phyloP scores from a whole-genome alignment of 2,888 invertebrate species.

The Platypus cylindrus region DNA sequence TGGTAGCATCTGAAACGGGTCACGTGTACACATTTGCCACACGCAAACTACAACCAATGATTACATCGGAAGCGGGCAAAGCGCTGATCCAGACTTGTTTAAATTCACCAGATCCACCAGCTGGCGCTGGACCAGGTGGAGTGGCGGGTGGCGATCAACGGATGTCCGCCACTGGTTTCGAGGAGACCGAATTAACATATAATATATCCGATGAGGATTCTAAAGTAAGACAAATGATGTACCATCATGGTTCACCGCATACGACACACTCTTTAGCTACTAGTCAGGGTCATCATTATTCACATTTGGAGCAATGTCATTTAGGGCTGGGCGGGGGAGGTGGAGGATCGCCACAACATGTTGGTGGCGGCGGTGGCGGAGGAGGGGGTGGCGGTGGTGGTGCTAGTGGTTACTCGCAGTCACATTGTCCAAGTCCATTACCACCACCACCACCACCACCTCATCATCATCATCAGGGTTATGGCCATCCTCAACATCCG shows the following conservation, averaged over 20 bases:
- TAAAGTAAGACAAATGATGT: constrained; percentile 95
- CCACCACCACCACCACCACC: no score
- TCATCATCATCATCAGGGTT: constrained; percentile 37
- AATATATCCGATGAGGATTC: constrained; percentile 90
- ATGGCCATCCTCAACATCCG: constrained; percentile 58
- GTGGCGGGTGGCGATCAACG: constrained; percentile 66
- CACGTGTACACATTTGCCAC: constrained; percentile 99
- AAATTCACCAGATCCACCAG: constrained; percentile 89
- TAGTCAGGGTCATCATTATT: constrained; percentile 33
- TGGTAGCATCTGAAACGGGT: constrained; percentile 97
- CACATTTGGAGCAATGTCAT: constrained; percentile 33
- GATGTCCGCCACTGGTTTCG: constrained; percentile 97
- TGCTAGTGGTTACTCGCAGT: constrained; percentile 49
- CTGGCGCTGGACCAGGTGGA: constrained; percentile 32
- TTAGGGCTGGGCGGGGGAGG: no score
- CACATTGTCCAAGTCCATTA: constrained; percentile 64
- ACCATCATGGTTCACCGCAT: constrained; percentile 55
- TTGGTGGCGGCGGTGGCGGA: no score
- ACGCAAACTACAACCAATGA: constrained; percentile 97
- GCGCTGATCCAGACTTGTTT: constrained; percentile 97
- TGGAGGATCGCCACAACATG: constrained; percentile 35
- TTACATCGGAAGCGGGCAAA: constrained; percentile 94
- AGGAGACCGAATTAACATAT: constrained; percentile 96
- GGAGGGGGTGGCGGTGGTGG: no score
- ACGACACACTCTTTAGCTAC: constrained; percentile 45